These are phyloP conservation scores for Mionectes olivaceus DNA, from an alignment of 2,797 vertebrate species.

Conservation along the genomic window DNA sequence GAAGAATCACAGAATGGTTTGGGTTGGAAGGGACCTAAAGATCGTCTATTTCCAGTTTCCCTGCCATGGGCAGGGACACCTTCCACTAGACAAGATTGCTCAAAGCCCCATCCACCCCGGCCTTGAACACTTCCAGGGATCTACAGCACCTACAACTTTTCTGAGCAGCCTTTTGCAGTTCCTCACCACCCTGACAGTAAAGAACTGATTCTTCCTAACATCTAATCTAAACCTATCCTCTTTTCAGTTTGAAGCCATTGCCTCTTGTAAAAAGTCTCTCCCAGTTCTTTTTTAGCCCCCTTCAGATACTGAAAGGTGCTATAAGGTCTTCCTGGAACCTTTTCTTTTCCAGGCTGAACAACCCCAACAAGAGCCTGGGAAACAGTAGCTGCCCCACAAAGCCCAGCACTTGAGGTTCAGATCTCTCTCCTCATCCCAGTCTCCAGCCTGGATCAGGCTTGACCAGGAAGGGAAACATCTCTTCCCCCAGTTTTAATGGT, in stretches of 20 bases:
- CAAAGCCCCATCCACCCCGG: neutral
- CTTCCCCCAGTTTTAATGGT: fast-evolving
- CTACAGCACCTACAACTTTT: neutral
- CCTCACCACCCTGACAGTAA: neutral
- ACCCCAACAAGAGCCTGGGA: neutral
- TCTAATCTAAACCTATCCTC: neutral
- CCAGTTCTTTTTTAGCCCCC: neutral
- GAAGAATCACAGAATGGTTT: neutral
- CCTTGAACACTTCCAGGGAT: neutral
- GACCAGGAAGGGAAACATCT: neutral
- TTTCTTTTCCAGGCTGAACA: neutral
- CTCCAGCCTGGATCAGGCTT: neutral
- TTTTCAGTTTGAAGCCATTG: neutral
- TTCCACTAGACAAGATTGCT: neutral
- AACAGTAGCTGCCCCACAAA: neutral
- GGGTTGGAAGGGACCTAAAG: neutral
- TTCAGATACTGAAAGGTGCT: neutral
- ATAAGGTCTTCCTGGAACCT: neutral
- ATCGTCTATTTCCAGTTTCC: neutral
- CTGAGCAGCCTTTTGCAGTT: fast-evolving
- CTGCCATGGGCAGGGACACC: neutral
- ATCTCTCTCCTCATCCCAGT: neutral
- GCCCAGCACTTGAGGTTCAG: neutral
- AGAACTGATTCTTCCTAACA: neutral
- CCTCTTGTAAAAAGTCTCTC: neutral